These are phyloP conservation scores for Hydrolagus colliei DNA, from an alignment of 2,797 vertebrate genomes.

Conservation along the genomic window DNA sequence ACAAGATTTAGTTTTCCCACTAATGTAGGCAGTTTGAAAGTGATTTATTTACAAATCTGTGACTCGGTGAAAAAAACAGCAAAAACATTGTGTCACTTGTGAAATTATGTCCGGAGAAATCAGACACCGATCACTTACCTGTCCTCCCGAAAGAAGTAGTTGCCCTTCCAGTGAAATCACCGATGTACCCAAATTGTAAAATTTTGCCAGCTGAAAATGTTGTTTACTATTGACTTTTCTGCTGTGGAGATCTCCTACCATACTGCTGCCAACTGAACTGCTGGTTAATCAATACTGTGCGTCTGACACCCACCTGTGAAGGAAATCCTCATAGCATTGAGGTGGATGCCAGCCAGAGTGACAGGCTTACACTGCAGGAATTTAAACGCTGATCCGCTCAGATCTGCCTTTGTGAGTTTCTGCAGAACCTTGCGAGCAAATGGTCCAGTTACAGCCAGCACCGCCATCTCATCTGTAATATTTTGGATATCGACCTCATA, in stretches of 20 bases:
- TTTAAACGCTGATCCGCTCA: constrained; percentile 72
- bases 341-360: constrained; percentile 59
- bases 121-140: too few relatives aligned
- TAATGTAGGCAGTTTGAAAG: too few relatives aligned
- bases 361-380: constrained; percentile 82
- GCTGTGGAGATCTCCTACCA: not conserved
- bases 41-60: too few relatives aligned
- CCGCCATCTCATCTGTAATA: constrained; percentile 77
- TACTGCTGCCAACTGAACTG: not conserved
- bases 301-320: constrained; percentile 72
- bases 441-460: constrained; percentile 82
- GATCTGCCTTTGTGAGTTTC: constrained; percentile 76
- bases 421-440: constrained; percentile 79
- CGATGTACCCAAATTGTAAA: not conserved
- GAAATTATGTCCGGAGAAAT: too few relatives aligned
- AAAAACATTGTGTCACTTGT: too few relatives aligned
- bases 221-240: not conserved
- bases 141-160: too few relatives aligned
- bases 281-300: constrained; percentile 27
- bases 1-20: too few relatives aligned
- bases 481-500: constrained; percentile 76
- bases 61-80: too few relatives aligned
- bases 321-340: constrained; percentile 85
- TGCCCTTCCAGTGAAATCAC: too few relatives aligned
- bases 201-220: not conserved